phyloP scores from a whole-genome alignment of 2,888 invertebrate genomes.

The Eupithecia abbreviata region DNA sequence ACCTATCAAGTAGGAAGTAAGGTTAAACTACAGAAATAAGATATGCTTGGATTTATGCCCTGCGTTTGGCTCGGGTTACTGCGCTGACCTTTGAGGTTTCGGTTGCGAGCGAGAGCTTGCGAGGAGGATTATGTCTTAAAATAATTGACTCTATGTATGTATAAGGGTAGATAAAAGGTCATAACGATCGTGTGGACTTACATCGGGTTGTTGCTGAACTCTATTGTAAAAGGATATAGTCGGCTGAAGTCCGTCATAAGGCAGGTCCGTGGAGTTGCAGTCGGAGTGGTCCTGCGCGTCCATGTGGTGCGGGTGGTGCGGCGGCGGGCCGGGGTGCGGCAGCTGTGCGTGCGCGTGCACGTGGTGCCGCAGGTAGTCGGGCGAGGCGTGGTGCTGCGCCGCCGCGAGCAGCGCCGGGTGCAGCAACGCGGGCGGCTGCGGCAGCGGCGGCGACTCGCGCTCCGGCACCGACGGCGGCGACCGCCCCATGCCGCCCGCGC shows the following conservation, averaged over 20 bases:
- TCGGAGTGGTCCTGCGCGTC: conserved; percentile 94
- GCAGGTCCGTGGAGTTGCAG: conserved; percentile 95
- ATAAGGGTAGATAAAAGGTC: not conserved
- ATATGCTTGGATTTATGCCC: conserved; percentile 70
- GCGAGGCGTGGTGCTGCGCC: conserved; percentile 92
- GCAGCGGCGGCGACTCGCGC: conserved; percentile 92
- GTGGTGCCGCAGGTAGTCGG: conserved; percentile 90
- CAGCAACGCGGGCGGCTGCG: conserved; percentile 92
- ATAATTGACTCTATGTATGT: not conserved
- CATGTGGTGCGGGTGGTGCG: conserved; percentile 89
- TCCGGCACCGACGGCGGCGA: conserved; percentile 86
- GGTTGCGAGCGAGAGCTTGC: conserved; percentile 15
- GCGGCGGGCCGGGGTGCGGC: conserved; percentile 91
- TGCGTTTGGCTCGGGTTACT: conserved; percentile 53
- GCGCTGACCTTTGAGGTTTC: conserved; percentile 38
- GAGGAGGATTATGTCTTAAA: not conserved
- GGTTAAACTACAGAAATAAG: conserved; percentile 84
- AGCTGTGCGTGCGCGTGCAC: conserved; percentile 81
- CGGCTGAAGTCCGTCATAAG: conserved; percentile 96
- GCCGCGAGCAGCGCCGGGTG: conserved; percentile 93
- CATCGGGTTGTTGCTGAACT: conserved; percentile 62
- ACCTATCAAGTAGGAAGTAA: conserved; percentile 80
- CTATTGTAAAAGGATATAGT: conserved; percentile 94
- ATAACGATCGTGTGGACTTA: not conserved
- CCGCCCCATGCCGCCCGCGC: conserved; percentile 81